Base-by-base conservation (phyloP, 2,797 vertebrate genomes). In the Enoplosus armatus region DNA sequence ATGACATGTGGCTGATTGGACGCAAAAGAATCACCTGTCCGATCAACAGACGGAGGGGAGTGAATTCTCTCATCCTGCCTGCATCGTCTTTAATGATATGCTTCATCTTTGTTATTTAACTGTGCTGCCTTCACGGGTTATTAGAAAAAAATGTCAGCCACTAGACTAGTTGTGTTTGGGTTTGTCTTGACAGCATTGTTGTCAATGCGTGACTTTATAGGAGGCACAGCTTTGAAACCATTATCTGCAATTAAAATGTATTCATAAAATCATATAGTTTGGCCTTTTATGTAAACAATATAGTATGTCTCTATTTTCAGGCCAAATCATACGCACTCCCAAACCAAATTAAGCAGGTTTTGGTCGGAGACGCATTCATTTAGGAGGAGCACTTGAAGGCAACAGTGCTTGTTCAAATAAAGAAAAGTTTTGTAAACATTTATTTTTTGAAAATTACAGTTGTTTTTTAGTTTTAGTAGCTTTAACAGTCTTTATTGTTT, bases 121-220 rank as follows among this genome's bases (percentile, higher is more conserved):
- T 6, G 35, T 53, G 79, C 22, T 77, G 80, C 77, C 29, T 77
- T 80, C 73, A 50, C 3, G 16, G 39, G 35, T 33, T 8, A 14
- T 55, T 22, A n/a, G 54, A 51, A 39, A 62, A 6, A 41, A 26
- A 3, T 6, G 31, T 3, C 22, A 20, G 12, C 11, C 9, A 18
- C 10, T 9, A 12, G 6, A 24, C 31, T 2, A 2, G 10, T 16
- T 8, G 7, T 26, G 15, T 41, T 66, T 11, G 2, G n/a, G n/a
- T 11, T 20, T 33, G 62, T 1, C 11, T 31, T 11, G 24, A 35
- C 55, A 20, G 54, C 29, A 8, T 10, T 9, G 39, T 33, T 22
- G 12, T 24, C 45, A 9, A 4, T 22, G 45, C 8, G 7, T 10
- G 47, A 33, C 22, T n/a, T 24, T 24, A 33, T 15, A 33, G 29